Base-by-base conservation (phyloP, 2,797 vertebrate species). In the Bradypus variegatus region DNA sequence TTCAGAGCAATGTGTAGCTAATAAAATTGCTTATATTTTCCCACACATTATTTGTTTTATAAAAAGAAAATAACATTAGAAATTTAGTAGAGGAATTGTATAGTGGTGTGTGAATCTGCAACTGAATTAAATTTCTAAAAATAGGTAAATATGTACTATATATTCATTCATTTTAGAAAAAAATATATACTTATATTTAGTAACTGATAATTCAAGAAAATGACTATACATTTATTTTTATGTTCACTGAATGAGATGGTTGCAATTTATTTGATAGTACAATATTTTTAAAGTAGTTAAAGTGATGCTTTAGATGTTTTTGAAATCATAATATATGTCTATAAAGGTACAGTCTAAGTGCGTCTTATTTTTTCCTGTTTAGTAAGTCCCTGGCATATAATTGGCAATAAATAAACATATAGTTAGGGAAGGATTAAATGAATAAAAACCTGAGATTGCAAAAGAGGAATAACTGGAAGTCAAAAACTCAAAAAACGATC, bases 281-380 rank as follows among this genome's bases (percentile, higher is more conserved):
- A 93, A 65, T 45, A 8, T 91, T 93, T 81, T 50, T 33, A 87
- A 33, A 12, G 11, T 58, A 92, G 75, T 73, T 92, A 80, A 69
- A 95, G 23, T 90, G n/a, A 86, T 65, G 1, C 38, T 91, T 93
- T 78, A 95, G 21, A 91, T 88, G 53, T 6, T 87, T 96, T 93
- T 91, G 1, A 33, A 86, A 64, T 75, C 25, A 81, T 93, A 77
- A 65, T 21, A 77, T 79, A 50, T 1, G 5, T 27, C 13, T 13
- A 53, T 88, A 62, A 90, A 85, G 55, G 3, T 19, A 25, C 1
- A 82, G 7, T 21, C 7, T 82, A 78, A 70, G 3, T 64, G 50
- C 45, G 3, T 55, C 50, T 38, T 81, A 45, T 65, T 86, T 29
- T 45, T 73, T 78, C 60, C 18, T 81, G 4, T 72, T 80, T 73